Conservation (phyloP, 37 sponge, comb jelly and placozoan genomes). For the Tethya wilhelma region DNA sequence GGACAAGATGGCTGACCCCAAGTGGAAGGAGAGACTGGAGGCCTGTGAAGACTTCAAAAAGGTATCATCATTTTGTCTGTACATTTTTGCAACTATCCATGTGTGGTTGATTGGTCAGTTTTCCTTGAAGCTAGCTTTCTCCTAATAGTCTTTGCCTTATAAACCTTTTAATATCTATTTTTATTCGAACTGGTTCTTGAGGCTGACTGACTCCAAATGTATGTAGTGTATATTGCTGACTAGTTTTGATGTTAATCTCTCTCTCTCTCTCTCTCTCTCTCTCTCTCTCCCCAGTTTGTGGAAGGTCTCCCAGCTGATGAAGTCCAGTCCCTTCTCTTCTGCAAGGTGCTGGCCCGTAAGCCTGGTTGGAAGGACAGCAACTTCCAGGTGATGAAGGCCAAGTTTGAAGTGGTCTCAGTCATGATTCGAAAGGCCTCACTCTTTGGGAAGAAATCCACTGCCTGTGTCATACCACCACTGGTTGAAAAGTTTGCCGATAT, state of each 20-base stretch:
- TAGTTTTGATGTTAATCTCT: too few species aligned
- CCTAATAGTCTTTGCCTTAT: too few species aligned
- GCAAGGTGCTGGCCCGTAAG: constrained; percentile 80
- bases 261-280: constrained; percentile 21
- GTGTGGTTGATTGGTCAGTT: too few species aligned
- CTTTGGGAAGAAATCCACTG: constrained; percentile 77
- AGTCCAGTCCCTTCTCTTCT: constrained; percentile 75
- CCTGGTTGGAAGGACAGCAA: constrained; percentile 97
- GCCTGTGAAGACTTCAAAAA: constrained; percentile 72
- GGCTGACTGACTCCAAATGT: too few species aligned
- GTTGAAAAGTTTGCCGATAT: constrained; percentile 90
- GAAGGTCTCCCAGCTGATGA: constrained; percentile 59
- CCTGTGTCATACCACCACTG: constrained; percentile 66
- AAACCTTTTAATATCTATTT: too few species aligned
- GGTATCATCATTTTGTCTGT: constrained; percentile 16
- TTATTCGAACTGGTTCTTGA: too few species aligned
- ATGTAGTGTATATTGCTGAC: too few species aligned
- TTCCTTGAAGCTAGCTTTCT: too few species aligned
- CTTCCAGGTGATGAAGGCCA: constrained; percentile 88
- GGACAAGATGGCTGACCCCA: constrained; percentile 52
- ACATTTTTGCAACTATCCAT: not conserved
- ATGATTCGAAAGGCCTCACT: constrained; percentile 63
- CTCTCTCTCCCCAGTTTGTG: constrained; percentile 51
- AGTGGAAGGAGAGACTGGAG: constrained; percentile 86
- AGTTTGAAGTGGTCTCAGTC: constrained; percentile 64